Conservation (phyloP, 1,140 invertebrate genomes). For the Heterodera carotae region DNA sequence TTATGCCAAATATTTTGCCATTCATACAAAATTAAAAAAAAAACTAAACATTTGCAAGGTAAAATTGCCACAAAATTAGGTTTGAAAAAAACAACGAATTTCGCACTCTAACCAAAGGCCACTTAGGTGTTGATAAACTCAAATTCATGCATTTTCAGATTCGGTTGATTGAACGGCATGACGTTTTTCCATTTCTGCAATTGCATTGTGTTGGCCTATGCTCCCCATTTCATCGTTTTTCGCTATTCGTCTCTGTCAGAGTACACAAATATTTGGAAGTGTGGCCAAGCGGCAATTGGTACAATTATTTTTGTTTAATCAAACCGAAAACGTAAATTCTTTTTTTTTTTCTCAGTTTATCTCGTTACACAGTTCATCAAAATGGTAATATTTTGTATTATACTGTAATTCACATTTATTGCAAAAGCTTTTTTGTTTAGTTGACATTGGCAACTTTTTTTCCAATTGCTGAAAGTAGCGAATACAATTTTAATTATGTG, state of each 20-base stretch:
- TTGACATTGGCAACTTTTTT: slow-evolving; percentile 42
- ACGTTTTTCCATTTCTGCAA: slow-evolving; percentile 44
- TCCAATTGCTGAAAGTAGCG: slow-evolving; percentile 23
- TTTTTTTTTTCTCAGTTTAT: slow-evolving; percentile 36
- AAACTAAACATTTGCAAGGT: no score
- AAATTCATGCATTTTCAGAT: no score
- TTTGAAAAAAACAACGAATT: no score
- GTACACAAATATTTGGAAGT: slow-evolving; percentile 40
- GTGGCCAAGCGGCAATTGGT: slow-evolving; percentile 28
- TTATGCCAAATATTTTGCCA: no score
- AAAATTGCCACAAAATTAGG: no score
- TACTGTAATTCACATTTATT: neutral
- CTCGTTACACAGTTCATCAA: slow-evolving; percentile 41
- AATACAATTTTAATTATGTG: slow-evolving; percentile 39
- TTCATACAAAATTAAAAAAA: no score
- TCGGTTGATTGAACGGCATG: slow-evolving; percentile 53
- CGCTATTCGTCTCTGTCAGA: slow-evolving; percentile 42
- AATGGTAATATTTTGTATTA: slow-evolving; percentile 24
- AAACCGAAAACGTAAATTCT: neutral
- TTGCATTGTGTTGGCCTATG: slow-evolving; percentile 42
- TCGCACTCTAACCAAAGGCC: no score
- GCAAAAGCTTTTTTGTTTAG: neutral
- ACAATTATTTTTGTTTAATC: neutral
- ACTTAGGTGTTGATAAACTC: no score
- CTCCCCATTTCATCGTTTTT: slow-evolving; percentile 44